phyloP scores from a whole-genome alignment of 2,888 invertebrate genomes.

The Busseola fusca region DNA sequence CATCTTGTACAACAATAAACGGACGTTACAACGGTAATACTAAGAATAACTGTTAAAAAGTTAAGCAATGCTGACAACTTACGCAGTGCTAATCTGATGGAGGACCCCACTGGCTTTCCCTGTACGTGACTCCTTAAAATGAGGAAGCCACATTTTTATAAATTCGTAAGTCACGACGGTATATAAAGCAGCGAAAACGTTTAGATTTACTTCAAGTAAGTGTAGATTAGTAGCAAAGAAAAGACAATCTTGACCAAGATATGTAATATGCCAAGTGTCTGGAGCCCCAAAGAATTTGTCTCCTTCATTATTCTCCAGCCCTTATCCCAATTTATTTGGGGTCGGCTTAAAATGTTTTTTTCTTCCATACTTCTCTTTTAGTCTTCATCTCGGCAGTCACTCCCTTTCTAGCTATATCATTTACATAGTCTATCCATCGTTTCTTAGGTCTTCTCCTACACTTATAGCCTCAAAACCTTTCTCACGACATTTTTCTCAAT shows the following conservation, averaged over 20 bases:
- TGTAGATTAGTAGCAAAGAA: constrained; percentile 2
- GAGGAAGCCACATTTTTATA: constrained; percentile 33
- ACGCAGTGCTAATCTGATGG: constrained; percentile 56
- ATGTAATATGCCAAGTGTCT: background rate
- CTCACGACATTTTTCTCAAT: no score
- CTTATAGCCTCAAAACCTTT: background rate
- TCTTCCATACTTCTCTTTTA: background rate
- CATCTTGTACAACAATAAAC: constrained; percentile 38
- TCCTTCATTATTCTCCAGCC: background rate
- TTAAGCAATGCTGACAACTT: constrained; percentile 55
- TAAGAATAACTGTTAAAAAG: constrained; percentile 48
- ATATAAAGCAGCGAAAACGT: background rate
- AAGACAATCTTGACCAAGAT: background rate
- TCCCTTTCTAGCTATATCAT: no score
- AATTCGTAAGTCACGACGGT: constrained; percentile 31
- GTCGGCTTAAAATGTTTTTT: background rate
- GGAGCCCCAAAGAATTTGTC: background rate
- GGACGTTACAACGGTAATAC: constrained; percentile 27
- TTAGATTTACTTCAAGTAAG: constrained; percentile 3
- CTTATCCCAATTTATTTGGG: background rate
- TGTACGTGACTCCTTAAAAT: constrained; percentile 37
- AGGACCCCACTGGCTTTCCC: constrained; percentile 27
- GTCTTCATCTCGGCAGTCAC: background rate
- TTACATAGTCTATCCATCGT: background rate
- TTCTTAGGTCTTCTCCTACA: background rate